Evolutionary conservation across 2,113 vertebrate species (phyloP).

Genomic region (Lophius piscatorius): DNA sequence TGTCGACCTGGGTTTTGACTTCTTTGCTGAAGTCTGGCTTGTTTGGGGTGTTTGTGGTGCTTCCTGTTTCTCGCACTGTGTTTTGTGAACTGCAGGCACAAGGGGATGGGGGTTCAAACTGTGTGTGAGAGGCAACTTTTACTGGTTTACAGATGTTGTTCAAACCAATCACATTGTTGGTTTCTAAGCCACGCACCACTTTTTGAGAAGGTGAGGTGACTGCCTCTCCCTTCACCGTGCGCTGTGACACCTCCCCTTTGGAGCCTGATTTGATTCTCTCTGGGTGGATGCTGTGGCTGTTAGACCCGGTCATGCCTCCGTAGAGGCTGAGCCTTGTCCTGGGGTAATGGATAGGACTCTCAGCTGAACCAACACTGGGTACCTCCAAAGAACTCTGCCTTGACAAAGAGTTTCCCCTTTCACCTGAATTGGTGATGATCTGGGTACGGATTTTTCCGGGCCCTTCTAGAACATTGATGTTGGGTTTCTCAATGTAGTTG

Average conservation of each 20-base stretch:
- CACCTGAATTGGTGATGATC: slow-evolving; percentile 92
- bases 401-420: slow-evolving; percentile 87
- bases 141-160: slow-evolving; percentile 61
- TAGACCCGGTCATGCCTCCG: slow-evolving; percentile 72
- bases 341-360: slow-evolving; percentile 60
- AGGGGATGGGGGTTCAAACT: slow-evolving; percentile 65
- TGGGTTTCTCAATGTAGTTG: slow-evolving; percentile 84
- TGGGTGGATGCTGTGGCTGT: slow-evolving; percentile 77
- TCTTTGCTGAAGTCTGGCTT: slow-evolving; percentile 70
- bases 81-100: slow-evolving; percentile 59
- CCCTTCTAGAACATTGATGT: slow-evolving; percentile 73
- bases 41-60: slow-evolving; percentile 39
- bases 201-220: slow-evolving; percentile 67
- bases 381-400: slow-evolving; percentile 83
- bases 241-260: slow-evolving; percentile 67
- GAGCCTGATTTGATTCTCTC: slow-evolving; percentile 76
- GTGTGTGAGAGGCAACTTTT: slow-evolving; percentile 70
- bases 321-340: slow-evolving; percentile 73
- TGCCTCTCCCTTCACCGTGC: slow-evolving; percentile 52
- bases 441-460: slow-evolving; percentile 86
- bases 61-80: slow-evolving; percentile 51
- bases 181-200: slow-evolving; percentile 53
- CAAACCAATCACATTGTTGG: slow-evolving; percentile 57
- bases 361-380: slow-evolving; percentile 38
- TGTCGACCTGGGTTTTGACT: slow-evolving; percentile 63